Conservation (phyloP, 2,113 vertebrate species). For the Callaeas wilsoni region DNA sequence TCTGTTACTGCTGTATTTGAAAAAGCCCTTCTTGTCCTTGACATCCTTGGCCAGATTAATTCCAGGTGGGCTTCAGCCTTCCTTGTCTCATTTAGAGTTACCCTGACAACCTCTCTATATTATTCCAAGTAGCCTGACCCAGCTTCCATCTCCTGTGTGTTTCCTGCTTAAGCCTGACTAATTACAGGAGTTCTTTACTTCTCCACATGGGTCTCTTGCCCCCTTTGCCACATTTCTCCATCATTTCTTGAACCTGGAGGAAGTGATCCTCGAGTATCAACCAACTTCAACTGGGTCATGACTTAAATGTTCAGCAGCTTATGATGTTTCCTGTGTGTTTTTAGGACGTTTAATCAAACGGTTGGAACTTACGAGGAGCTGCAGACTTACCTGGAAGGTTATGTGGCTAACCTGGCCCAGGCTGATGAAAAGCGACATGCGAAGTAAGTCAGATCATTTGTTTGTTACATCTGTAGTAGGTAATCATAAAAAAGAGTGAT, state of each 20-base stretch:
- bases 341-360: slow-evolving; percentile 90
- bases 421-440: slow-evolving; percentile 83
- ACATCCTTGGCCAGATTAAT: background rate
- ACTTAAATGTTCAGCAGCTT: background rate
- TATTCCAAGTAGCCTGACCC: background rate
- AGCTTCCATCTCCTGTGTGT: background rate
- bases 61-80: background rate
- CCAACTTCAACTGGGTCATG: background rate
- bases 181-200: background rate
- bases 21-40: background rate
- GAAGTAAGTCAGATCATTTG: slow-evolving; percentile 63
- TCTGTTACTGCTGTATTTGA: background rate
- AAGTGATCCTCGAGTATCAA: background rate
- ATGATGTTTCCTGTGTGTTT: background rate
- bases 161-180: background rate
- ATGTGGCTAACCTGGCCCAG: slow-evolving; percentile 83
- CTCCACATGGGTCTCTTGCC: background rate
- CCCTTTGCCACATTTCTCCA: background rate
- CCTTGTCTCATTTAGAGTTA: background rate
- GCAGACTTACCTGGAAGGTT: slow-evolving; percentile 84
- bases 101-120: background rate
- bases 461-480: background rate
- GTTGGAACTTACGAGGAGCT: slow-evolving; percentile 93
- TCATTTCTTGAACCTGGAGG: background rate
- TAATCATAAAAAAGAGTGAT: background rate